phyloP scores from a whole-genome alignment of 2,888 invertebrate species.

The Xylophagus ater region DNA sequence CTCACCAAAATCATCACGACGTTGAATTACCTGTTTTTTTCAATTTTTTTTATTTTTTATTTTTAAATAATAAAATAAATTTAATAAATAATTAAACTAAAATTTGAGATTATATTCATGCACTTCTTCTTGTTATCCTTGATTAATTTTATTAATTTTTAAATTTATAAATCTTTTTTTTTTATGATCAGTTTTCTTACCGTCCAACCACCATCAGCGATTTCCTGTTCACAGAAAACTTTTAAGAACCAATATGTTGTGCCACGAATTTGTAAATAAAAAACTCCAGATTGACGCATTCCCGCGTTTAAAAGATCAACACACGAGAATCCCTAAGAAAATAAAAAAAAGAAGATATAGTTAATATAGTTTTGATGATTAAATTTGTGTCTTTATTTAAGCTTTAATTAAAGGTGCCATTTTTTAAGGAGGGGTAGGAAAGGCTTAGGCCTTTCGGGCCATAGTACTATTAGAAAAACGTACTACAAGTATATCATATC shows the following conservation, averaged over 20 bases:
- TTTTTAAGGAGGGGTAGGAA: no score
- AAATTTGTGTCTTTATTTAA: no score
- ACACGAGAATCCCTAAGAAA: slow-evolving; percentile 73
- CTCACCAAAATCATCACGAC: slow-evolving; percentile 77
- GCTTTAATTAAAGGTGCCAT: no score
- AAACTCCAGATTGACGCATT: slow-evolving; percentile 77
- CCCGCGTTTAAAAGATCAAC: slow-evolving; percentile 75
- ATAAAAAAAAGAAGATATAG: slow-evolving; percentile 2
- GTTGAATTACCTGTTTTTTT: slow-evolving; percentile 75
- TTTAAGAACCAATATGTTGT: slow-evolving; percentile 90
- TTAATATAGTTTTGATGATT: no score
- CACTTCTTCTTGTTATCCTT: slow-evolving; percentile 3
- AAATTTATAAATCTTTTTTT: neutral
- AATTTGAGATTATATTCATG: neutral
- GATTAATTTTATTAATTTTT: slow-evolving; percentile 2
- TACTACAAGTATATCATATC: no score
- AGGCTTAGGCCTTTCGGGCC: no score
- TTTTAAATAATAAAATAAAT: no score
- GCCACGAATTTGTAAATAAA: slow-evolving; percentile 79
- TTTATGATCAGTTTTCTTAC: slow-evolving; percentile 44
- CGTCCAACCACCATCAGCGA: slow-evolving; percentile 87
- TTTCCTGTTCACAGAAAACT: slow-evolving; percentile 81
- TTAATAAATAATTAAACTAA: neutral
- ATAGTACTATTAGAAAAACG: no score
- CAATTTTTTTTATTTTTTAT: no score